Evolutionary conservation across 2,797 vertebrate genomes (phyloP).

Genomic region (Parambassis ranga): DNA sequence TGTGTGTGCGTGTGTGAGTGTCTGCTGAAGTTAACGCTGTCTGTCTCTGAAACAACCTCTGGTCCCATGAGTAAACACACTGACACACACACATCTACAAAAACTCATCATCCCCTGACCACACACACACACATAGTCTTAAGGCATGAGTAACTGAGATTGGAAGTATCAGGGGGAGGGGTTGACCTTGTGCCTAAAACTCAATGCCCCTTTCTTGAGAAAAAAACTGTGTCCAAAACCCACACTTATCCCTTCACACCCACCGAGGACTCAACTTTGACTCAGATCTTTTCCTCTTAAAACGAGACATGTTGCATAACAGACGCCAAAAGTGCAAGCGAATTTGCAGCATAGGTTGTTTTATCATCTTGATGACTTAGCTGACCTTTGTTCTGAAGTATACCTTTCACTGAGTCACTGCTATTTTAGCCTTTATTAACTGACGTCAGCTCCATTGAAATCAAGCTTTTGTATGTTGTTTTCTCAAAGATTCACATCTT

Average conservation of each 20-base stretch:
- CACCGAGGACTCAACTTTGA: slow-evolving; percentile 35
- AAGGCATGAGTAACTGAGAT: slow-evolving; percentile 63
- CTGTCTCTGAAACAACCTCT: slow-evolving; percentile 62
- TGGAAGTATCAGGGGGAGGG: slow-evolving; percentile 35
- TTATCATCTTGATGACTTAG: neutral
- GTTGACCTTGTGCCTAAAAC: slow-evolving; percentile 67
- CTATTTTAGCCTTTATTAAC: neutral
- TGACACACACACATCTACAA: slow-evolving; percentile 42
- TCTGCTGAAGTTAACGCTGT: slow-evolving; percentile 66
- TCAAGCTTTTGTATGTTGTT: neutral
- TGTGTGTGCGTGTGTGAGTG: slow-evolving; percentile 24
- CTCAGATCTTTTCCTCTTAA: slow-evolving; percentile 6
- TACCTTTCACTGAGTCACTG: no score
- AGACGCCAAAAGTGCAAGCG: slow-evolving; percentile 10
- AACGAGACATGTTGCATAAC: slow-evolving; percentile 41
- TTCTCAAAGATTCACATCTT: no score
- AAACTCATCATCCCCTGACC: slow-evolving; percentile 12
- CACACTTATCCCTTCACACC: slow-evolving; percentile 35
- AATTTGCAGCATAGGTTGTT: neutral
- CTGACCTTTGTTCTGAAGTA: neutral
- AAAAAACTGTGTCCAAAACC: slow-evolving; percentile 62
- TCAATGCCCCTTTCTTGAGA: slow-evolving; percentile 54
- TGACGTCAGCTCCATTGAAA: neutral
- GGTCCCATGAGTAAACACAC: slow-evolving; percentile 70
- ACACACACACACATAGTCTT: slow-evolving; percentile 32